A percentile compares a stretch with the other conserved stretches of the same genome.
These are phyloP conservation scores for Heliconius himera DNA, from an alignment of 1,140 invertebrate species.

Conservation along the genomic window DNA sequence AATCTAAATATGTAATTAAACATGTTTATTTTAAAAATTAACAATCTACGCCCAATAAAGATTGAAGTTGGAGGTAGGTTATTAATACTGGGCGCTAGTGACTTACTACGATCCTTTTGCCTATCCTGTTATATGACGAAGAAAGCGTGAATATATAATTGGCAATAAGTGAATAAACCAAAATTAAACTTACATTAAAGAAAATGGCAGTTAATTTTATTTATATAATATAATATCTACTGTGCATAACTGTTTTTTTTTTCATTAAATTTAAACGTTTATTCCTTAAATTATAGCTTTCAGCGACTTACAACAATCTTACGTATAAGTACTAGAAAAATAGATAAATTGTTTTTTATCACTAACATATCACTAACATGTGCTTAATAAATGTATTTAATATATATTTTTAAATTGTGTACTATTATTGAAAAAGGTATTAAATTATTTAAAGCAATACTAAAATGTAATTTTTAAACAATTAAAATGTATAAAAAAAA, in stretches of 20 bases:
- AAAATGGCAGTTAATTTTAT: constrained; percentile 27
- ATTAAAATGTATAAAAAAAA: neutral
- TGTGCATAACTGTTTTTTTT: constrained; percentile 22
- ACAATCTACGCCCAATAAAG: no score
- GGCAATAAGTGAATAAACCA: constrained; percentile 3
- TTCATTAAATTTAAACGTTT: constrained; percentile 4
- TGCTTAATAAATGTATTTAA: neutral
- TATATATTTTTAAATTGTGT: neutral
- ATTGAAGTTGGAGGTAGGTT: no score
- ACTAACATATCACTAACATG: neutral
- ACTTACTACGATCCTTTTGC: neutral
- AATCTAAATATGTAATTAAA: no score
- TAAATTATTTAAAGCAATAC: neutral
- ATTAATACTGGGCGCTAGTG: no score
- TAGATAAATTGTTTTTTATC: constrained; percentile 8
- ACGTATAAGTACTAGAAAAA: constrained; percentile 32
- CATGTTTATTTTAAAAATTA: no score
- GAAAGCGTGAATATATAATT: neutral
- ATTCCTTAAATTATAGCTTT: constrained; percentile 14
- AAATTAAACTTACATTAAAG: constrained; percentile 19
- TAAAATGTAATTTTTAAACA: neutral
- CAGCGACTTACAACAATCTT: constrained; percentile 20
- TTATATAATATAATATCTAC: neutral
- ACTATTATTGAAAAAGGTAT: neutral
- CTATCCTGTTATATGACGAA: neutral